Percentiles rank a stretch among this genome's conserved stretches.
Conservation (phyloP, 1,140 invertebrate genomes). For the Samia ricini region DNA sequence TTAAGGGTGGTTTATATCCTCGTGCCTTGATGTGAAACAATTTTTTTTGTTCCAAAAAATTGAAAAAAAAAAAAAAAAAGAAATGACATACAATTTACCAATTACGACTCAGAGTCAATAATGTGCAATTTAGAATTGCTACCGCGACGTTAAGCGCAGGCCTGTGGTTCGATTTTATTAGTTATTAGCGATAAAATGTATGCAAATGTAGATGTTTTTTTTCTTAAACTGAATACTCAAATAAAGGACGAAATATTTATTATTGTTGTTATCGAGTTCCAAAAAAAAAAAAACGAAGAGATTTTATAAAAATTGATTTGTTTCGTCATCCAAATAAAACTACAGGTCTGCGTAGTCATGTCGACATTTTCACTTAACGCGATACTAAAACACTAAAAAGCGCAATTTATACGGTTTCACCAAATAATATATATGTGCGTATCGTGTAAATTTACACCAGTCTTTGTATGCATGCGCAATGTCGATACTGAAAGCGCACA, state of each 20-base stretch:
- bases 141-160: neutral
- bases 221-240: too few relatives aligned
- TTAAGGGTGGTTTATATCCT: neutral
- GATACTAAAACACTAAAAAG: too few relatives aligned
- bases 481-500: neutral
- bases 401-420: neutral
- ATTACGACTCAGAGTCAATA: neutral
- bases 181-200: neutral
- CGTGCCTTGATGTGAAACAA: conserved; percentile 4
- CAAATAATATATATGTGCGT: too few relatives aligned
- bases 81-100: neutral
- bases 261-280: too few relatives aligned
- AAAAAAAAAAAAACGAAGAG: too few relatives aligned
- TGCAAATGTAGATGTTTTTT: too few relatives aligned
- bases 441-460: too few relatives aligned
- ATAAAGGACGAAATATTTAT: too few relatives aligned
- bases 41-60: conserved; percentile 2
- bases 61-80: neutral
- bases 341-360: neutral
- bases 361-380: too few relatives aligned
- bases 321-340: too few relatives aligned
- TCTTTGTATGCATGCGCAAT: too few relatives aligned
- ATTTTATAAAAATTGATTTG: too few relatives aligned
- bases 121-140: neutral
- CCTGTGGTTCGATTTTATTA: neutral